Evolutionary conservation across 92 coral and sea anemone species (phyloP).

Genomic region (Scolanthus callimorphus): DNA sequence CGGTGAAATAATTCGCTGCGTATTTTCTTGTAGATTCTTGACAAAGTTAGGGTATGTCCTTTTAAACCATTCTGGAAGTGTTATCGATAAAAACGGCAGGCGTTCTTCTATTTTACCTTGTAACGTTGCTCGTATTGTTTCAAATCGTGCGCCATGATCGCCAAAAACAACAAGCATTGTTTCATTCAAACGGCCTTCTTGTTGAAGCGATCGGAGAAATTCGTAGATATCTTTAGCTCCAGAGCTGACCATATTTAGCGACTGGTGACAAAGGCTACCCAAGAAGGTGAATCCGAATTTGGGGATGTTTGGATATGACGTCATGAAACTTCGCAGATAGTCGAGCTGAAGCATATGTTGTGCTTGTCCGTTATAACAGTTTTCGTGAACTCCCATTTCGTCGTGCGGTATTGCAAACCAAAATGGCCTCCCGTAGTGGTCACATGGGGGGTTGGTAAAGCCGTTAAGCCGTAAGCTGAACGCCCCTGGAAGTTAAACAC

Average conservation of each 20-base stretch:
- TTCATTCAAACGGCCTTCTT: conserved; percentile 39
- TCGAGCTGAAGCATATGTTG: conserved; percentile 59
- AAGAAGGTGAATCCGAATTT: conserved; percentile 70
- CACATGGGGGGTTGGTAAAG: conserved; percentile 51
- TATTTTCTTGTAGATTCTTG: conserved; percentile 41
- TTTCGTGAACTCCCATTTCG: conserved; percentile 29
- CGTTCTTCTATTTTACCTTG: conserved; percentile 81
- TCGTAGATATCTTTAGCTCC: conserved; percentile 41
- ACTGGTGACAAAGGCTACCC: conserved; percentile 58
- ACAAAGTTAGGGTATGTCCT: conserved; percentile 18
- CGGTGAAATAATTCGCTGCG: conserved; percentile 51
- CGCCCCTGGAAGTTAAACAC: conserved; percentile 62
- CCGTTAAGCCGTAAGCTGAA: conserved; percentile 62
- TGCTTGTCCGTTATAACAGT: conserved; percentile 59
- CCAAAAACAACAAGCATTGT: conserved; percentile 72
- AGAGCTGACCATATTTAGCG: conserved; percentile 34
- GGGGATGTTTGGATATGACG: conserved; percentile 43
- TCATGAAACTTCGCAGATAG: conserved; percentile 60
- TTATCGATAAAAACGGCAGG: conserved; percentile 57
- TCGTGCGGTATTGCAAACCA: conserved; percentile 69
- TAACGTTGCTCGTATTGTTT: conserved; percentile 51
- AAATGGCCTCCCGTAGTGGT: conserved; percentile 69
- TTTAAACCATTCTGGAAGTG: conserved; percentile 46
- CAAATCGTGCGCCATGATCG: conserved; percentile 74
- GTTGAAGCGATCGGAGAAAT: conserved; percentile 34